Base-by-base conservation (phyloP, 2,113 vertebrate species). In the Oreotrochilus melanogaster region DNA sequence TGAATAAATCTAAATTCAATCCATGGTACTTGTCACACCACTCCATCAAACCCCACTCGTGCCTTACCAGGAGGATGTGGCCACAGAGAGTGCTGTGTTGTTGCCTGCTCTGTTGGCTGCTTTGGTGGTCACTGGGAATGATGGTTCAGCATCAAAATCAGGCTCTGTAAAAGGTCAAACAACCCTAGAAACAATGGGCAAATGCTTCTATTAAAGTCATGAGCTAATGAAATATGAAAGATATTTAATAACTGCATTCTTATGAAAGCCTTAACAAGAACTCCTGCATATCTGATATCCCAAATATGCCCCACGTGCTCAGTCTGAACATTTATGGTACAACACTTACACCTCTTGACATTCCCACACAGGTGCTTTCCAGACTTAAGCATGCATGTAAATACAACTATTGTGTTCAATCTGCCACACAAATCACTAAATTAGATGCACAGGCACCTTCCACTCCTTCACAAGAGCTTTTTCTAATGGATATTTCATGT, bases 361-460 rank as follows among this genome's bases (percentile, higher is more conserved):
- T 92, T 79, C 83, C 81, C 78, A 67, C 91, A 89, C 75, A 85
- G 91, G 78, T 94, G 91, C 74, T 95, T 96, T 91, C 92, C 48
- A 95, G 87, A 48, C 37, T 67, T 74, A 89, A 95, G 69, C 51
- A 35, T 78, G 75, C 14, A 3, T 75, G 67, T 71, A 93, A 96
- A 88, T 80, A 82, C 50, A 57, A 95, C 89, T 81, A 88, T 37
- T 91, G 79, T 88, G 70, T 87, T 96, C 81, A 67, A 78, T 96
- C 86, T 96, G 67, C 84, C 80, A 60, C 58, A 45, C 27, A 96
- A 37, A 74, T 94, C 79, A 39, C 54, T 91, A 74, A 79, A 74
- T 94, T 76, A 90, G 57, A 92, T 72, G 66, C 86, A 57, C 58
- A 88, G 43, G 89, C 78, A 71, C 45, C 35, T 56, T 78, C 58